Base-by-base conservation (phyloP, 2,888 invertebrate genomes). In the Philopedon plagiatum region DNA sequence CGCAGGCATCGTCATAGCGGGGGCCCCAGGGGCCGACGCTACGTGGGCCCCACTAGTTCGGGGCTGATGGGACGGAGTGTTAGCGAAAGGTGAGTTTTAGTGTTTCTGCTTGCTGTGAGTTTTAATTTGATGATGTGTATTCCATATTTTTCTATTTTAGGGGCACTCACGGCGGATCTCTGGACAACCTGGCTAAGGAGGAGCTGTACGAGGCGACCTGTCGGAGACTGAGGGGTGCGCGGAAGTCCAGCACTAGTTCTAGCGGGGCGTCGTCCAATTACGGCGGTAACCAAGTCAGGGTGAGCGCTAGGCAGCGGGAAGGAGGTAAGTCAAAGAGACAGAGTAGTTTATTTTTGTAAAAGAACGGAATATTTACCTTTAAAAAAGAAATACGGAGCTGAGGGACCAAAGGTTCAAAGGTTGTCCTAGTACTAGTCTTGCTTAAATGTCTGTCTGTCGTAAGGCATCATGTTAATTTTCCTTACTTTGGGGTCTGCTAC, bases 141-240 rank as follows among this genome's bases (percentile, higher is more conserved):
- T 1, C 2, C 13, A 54, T 37, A 9, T 34, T 5, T 13, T 39
- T 51, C 58, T 64, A 19, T 41, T 68, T 9, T 37, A 86, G 87
- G 73, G 83, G 87, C 72, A 87, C 88, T 67, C 88, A 88, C 81
- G 89, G 89, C 49, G 89, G 89, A 65, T 88, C 88, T 71, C 82
- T 89, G 66, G 89, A 90, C 80, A 89, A 90, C 82, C 82, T 89
- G 76, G 87, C 87, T 65, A 87, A 88, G 78, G 87, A 88, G 75
- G 84, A 84, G 70, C 76, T 85, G 37, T 85, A 82, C 73, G 81
- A 81, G 67, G 78, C 80, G 21, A 80, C 80, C 62, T 78, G 79
- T 64, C 79, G 82, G 51, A 71, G 78, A 74, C 67, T 78, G 49
- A 71, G 77, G 39, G 71, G 68, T 7, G 74, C 51, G 26, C 76